Evolutionary conservation across 2,113 vertebrate species (phyloP).

Genomic region (Stigmatopora argus): DNA sequence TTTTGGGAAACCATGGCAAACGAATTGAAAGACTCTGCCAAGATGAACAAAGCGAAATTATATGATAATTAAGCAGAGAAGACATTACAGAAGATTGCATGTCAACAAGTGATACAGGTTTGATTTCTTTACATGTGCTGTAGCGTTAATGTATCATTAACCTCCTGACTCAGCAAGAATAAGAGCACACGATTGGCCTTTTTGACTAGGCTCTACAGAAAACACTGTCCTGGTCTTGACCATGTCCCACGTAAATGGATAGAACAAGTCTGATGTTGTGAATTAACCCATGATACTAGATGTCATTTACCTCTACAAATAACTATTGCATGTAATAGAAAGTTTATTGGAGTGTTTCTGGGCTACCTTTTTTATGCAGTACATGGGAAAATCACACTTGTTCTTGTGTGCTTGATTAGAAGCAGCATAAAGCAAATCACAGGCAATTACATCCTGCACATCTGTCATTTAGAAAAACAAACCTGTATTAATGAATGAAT

Average conservation of each 20-base stretch:
- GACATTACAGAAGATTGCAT: not conserved
- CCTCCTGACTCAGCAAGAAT: not conserved
- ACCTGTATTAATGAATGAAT: constrained; percentile 19
- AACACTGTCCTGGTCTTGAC: not conserved
- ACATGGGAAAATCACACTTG: constrained; percentile 25
- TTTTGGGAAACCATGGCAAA: not conserved
- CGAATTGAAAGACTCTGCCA: not conserved
- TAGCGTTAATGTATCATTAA: not conserved
- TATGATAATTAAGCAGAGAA: not conserved
- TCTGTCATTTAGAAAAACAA: constrained; percentile 22
- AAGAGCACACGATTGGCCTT: not conserved
- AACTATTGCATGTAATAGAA: not conserved
- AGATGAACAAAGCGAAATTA: not conserved
- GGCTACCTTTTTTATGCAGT: not conserved
- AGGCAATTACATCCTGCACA: constrained; percentile 29
- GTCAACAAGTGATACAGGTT: not conserved
- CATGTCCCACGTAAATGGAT: too few relatives aligned
- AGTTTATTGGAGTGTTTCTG: not conserved
- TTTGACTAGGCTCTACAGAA: not conserved
- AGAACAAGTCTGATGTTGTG: too few relatives aligned
- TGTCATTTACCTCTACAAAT: not conserved
- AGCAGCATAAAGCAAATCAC: constrained; percentile 7
- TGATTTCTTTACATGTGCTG: not conserved
- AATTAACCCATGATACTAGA: not conserved
- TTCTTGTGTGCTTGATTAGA: constrained; percentile 20